Base-by-base conservation (phyloP, 2,113 vertebrate genomes). In the Cisticola juncidis region DNA sequence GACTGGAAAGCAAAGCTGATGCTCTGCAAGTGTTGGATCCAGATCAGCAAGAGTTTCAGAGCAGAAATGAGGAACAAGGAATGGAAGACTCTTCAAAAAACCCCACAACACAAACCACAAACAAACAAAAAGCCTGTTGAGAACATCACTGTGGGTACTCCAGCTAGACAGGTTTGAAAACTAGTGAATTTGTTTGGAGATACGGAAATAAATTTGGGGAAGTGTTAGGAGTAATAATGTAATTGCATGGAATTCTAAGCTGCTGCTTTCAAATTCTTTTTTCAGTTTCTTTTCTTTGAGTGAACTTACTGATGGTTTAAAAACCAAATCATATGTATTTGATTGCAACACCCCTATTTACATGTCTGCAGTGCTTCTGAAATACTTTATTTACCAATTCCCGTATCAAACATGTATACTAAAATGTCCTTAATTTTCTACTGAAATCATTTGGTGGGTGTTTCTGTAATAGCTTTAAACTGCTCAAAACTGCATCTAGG, bases 361-460 rank as follows among this genome's bases (percentile, higher is more conserved):
- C 12, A 21, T 36, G 18, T 56, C 24, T 76, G 17, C 56, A 64
- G 15, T 1, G 6, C 26, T 85, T 70, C 40, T 35, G 31, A 62
- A 81, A n/a, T 48, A 51, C 6, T 76, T 91, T 68, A 21, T 81
- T 89, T 79, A 44, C 17, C 11, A 44, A 18, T 72, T 91, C 28
- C 12, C 0, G 0, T 87, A n/a, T 48, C 14, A 65, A 44, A 14
- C 71, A 12, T 5, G 31, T 50, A 8, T 79, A 13, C 28, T 65
- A 47, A 87, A 91, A 61, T 51, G 10, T 36, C 28, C 48, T 51
- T 68, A 13, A 56, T 82, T 92, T 88, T 85, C 45, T 76, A 20
- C 36, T 53, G 20, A 61, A 85, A 90, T 44, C 10, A 7, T 81
- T 58, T 68, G 42, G 21, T 35, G 8, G 2, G 5, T 87, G 5